Conservation (phyloP, 2,888 invertebrate species). For the Oscheius sp. region DNA sequence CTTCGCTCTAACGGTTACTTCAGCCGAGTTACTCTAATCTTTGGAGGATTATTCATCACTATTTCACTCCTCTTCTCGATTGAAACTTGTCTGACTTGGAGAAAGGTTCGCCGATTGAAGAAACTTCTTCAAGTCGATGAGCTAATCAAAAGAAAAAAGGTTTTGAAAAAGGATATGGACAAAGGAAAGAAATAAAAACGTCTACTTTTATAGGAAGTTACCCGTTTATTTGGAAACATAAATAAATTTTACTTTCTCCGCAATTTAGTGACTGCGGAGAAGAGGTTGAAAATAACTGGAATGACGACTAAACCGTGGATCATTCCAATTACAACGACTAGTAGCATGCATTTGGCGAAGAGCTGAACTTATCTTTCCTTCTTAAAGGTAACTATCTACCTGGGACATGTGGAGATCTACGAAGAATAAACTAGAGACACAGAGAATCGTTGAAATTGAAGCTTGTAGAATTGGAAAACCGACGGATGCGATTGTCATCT, state of each 20-base stretch:
- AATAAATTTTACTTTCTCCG: too few species aligned
- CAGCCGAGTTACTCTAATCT: too few species aligned
- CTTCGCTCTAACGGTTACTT: too few species aligned
- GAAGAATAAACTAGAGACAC: conserved; percentile 62
- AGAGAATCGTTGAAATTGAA: conserved; percentile 63
- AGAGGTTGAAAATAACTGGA: conserved; percentile 63
- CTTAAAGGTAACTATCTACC: conserved; percentile 34
- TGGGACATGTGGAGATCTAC: conserved; percentile 68
- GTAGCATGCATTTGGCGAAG: conserved; percentile 67
- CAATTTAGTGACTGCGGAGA: conserved; percentile 19
- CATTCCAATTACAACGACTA: conserved; percentile 65
- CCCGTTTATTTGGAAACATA: too few species aligned
- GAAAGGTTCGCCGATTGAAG: too few species aligned
- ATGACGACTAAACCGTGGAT: conserved; percentile 67
- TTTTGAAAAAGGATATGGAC: neutral
- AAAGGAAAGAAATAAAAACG: neutral
- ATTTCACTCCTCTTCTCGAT: too few species aligned
- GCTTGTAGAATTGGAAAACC: conserved; percentile 68
- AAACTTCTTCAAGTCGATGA: too few species aligned
- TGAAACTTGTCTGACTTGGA: too few species aligned
- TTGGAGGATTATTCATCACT: too few species aligned
- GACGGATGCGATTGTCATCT: conserved; percentile 61
- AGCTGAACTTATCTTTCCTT: conserved; percentile 43
- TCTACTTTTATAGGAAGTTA: neutral
- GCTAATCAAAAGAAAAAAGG: too few species aligned